Base-by-base conservation (phyloP, 1,140 invertebrate genomes). In the Drosophila pachea region DNA sequence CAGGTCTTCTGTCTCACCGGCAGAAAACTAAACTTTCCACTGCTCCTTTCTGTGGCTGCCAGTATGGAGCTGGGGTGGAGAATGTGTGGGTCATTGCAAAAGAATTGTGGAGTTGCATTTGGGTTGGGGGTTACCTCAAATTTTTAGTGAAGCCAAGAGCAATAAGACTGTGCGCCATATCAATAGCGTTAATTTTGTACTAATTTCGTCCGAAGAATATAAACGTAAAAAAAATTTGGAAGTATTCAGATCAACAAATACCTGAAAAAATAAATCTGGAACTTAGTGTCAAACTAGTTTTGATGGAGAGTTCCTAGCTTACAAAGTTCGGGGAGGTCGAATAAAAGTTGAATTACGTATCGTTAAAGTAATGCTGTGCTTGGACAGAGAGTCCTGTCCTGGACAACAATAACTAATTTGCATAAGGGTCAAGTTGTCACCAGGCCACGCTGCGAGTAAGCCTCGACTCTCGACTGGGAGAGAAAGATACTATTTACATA, bases 371-470 rank as follows among this genome's bases (percentile, higher is more conserved):
- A 40, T 7, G 12, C 31, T 29, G 16, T n/a, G 32, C 33, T 6
- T 7, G 5, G 14, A 32, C 4, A 16, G 6, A 9, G 40, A 14
- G n/a, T 12, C 32, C 11, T 9, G 31, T 9, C 42, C 12, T 32
- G 35, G 31, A 48, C 31, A 36, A 59, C 58, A 52, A 61, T 32
- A 14, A 29, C 36, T 53, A 63, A 83, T 82, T 83, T 78, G 74
- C 78, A 82, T 82, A 74, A 66, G 72, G 62, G 55, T 61, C 68
- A 70, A 35, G 45, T 36, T 52, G 55, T 43, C 64, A 58, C 29
- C 47, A 52, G 22, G 22, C 22, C 22, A 22, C 22, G 22, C 22
- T 1, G 22, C 22, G 22, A 53, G 40, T 40, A 8, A 35, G 53
- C 43, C 31, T 7, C 22, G 38, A 32, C n/a, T 36, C 29, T 42